Evolutionary conservation across 1,140 invertebrate species (phyloP), one percentile per base, ranked within the genome.

Genomic region (Drosophila melanica): DNA sequence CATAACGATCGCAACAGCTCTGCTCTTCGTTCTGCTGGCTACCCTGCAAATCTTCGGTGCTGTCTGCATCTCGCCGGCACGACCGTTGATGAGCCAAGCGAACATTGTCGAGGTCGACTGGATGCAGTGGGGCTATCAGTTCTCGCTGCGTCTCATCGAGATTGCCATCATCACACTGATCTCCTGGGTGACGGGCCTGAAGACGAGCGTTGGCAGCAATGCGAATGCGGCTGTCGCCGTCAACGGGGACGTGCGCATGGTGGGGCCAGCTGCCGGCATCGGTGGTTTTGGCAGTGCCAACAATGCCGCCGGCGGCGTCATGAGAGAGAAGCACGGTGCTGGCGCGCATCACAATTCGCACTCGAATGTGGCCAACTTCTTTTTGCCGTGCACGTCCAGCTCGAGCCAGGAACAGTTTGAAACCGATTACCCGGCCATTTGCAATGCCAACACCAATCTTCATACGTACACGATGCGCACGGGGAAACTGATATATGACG

Each of bases 81-180:
- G 72, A 92, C 73, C 77, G 7, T 16, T 87, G 7, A 76, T 79
- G 3, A 75, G 55, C 11, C 77, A 90, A 23, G 51, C 68, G 3
- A 78, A 74, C 53, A 59, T 80, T 18, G 59, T 79, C 0, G 91
- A 92, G 27, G 77, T 94, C 37, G 93, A 94, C 77, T 98, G 97
- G 97, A 93, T 97, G 6, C 96, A 97, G 93, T 98, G 97, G 96
- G 95, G 96, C 10, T 98, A 97, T 92, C 96, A 98, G 78, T 95
- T 97, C 75, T 95, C 95, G 2, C 93, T 97, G 30, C 93, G 97
- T 16, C 93, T 98, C 0, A 94, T 98, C 35, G 97, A 98, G 90
- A 94, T 98, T 20, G 94, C 95, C 1, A 95, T 98, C 76, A 96
- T 97, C 71, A 95, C 95, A 8, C 93, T 97, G 11, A 94, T 98